Evolutionary conservation across 2,888 invertebrate species (phyloP), one percentile per base, ranked within the genome.

Genomic region (Nymphalis polychloros): DNA sequence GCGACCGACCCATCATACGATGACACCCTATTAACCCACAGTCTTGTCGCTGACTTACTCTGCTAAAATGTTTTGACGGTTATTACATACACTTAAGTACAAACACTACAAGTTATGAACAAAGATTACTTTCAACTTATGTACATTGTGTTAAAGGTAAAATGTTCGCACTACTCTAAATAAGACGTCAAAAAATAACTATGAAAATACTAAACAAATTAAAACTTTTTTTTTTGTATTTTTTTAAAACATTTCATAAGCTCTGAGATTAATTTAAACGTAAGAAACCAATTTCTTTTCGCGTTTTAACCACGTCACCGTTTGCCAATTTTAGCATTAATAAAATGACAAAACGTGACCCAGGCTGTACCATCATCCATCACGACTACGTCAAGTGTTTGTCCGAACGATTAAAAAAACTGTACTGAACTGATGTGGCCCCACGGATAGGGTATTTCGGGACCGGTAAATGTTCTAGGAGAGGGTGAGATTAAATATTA

Each of bases 321-420:
- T 82, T 83, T 81, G 84, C 90, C 91, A 91, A 92, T 92, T 91
- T 92, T 89, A 87, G 91, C 90, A 92, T 90, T 92, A 92, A 92
- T 91, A 92, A 91, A 91, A 92, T 89, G 91, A 92, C 92, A 90
- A 90, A 91, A 91, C 90, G 88, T 88, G 91, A 88, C 89, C 88
- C 85, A 76, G 80, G 80, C 79, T 64, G 65, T 68, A 67, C 72
- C 84, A 83, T 82, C 89, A 92, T 92, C 92, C 90, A 92, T 92
- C 92, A 92, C 87, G 79, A 73, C 79, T 84, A 80, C 87, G 90
- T 92, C 92, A 89, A 91, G 90, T 88, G 89, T 81, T 31, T 86
- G 84, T 85, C 76, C 85, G 82, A 80, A 81, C 90, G 90, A 90
- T 92, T 92, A 92, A 90, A 85, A 84, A 80, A 78, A 88, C 84